Evolutionary conservation across 2,113 vertebrate genomes (phyloP).

Genomic region (Hiodon tergisus): DNA sequence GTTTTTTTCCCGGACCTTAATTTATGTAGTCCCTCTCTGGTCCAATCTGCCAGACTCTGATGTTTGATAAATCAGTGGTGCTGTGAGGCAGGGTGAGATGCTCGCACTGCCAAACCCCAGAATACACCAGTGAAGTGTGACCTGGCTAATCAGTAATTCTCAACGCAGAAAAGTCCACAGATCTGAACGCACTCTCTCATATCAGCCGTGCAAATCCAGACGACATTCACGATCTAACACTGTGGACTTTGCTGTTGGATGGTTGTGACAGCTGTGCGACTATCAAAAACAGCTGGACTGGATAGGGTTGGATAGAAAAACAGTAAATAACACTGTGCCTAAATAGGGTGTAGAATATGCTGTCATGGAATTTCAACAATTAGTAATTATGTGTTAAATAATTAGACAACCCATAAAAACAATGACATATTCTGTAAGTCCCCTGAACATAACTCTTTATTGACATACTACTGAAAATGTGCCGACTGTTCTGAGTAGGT

Average conservation of each 20-base stretch:
- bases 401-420: neutral
- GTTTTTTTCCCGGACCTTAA: too few species aligned
- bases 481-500: neutral
- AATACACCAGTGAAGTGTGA: neutral
- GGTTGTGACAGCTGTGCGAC: neutral
- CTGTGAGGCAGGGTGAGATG: neutral
- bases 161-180: neutral
- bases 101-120: neutral
- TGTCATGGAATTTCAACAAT: neutral
- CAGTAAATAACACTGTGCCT: neutral
- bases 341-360: neutral
- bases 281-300: neutral
- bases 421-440: neutral
- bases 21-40: neutral
- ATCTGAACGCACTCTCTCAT: neutral
- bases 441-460: neutral
- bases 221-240: neutral
- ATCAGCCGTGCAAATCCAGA: neutral
- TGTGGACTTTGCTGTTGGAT: neutral
- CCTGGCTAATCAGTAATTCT: conserved; percentile 11
- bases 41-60: neutral
- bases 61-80: neutral
- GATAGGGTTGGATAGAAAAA: neutral
- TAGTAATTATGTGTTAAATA: neutral
- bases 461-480: neutral